These are phyloP conservation scores for Caenorhabditis angaria DNA, from an alignment of 2,888 invertebrate species.

Conservation along the genomic window DNA sequence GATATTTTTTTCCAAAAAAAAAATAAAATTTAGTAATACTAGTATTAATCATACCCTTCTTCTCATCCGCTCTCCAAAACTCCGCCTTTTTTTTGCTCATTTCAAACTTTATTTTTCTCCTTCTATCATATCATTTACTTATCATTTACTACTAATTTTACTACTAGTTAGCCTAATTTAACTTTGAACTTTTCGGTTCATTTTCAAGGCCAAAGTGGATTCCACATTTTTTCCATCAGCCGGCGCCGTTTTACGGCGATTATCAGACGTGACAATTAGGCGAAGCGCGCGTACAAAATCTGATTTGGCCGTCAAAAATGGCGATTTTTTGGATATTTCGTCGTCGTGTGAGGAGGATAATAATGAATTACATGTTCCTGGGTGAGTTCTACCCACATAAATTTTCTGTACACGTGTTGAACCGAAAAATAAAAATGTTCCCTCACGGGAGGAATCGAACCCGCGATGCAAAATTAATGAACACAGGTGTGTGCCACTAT, in stretches of 20 bases:
- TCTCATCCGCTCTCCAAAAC: background rate
- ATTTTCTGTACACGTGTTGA: too few relatives aligned
- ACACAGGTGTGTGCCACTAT: too few relatives aligned
- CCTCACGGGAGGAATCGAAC: too few relatives aligned
- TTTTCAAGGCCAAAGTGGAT: too few relatives aligned
- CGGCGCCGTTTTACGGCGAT: slow-evolving; percentile 7
- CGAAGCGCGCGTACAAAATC: slow-evolving; percentile 18
- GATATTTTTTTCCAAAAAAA: too few relatives aligned
- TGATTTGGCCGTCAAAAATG: slow-evolving; percentile 24
- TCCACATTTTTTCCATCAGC: background rate
- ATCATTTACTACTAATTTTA: too few relatives aligned
- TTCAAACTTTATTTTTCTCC: background rate
- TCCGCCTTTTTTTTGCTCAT: background rate
- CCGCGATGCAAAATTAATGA: too few relatives aligned
- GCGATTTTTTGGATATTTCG: slow-evolving; percentile 35
- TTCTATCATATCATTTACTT: too few relatives aligned
- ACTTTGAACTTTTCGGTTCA: too few relatives aligned
- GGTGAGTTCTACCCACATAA: slow-evolving; percentile 17
- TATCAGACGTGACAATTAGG: slow-evolving; percentile 37
- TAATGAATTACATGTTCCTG: slow-evolving; percentile 43
- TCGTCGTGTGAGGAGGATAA: slow-evolving; percentile 20
- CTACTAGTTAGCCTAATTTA: too few relatives aligned
- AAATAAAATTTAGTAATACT: too few relatives aligned
- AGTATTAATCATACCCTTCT: background rate
- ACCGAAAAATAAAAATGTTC: too few relatives aligned